A percentile compares a stretch with the other conserved stretches of the same genome.
phyloP scores from a whole-genome alignment of 1,140 invertebrate species.

The Alviniconcha marisindica region DNA sequence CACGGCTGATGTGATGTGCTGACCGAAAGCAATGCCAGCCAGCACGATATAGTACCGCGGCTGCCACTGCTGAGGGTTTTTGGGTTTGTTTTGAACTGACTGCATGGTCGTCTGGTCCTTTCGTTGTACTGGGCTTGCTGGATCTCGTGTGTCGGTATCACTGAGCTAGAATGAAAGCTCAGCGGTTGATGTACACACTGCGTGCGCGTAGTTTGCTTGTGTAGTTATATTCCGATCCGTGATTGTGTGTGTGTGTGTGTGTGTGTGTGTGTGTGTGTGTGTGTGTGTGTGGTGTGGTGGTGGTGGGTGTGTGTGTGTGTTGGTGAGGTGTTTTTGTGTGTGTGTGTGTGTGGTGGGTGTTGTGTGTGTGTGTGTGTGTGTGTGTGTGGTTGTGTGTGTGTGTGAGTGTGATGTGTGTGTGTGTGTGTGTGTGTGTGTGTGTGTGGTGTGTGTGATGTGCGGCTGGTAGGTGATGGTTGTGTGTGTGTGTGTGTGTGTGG shows the following conservation, averaged over 20 bases:
- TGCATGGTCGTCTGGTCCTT: too few relatives aligned
- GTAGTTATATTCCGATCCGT: neutral
- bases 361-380: neutral
- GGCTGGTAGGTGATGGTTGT: neutral
- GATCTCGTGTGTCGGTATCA: too few relatives aligned
- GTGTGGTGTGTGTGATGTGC: conserved; percentile 22
- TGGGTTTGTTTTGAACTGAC: too few relatives aligned
- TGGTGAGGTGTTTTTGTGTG: neutral
- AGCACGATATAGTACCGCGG: too few relatives aligned
- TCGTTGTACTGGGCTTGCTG: too few relatives aligned
- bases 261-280: neutral
- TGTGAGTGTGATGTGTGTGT: conserved; percentile 17
- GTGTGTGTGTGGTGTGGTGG: neutral
- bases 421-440: conserved; percentile 29
- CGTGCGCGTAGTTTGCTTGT: neutral
- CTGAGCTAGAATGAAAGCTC: too few relatives aligned
- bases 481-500: conserved; percentile 23
- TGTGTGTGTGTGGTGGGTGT: neutral
- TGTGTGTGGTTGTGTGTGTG: conserved; percentile 4
- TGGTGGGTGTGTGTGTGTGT: neutral
- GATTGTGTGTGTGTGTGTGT: neutral
- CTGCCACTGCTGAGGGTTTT: too few relatives aligned
- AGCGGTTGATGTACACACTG: too few relatives aligned
- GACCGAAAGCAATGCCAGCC: too few relatives aligned
- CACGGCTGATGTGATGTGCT: too few relatives aligned